These are phyloP conservation scores for Ptychodera flava DNA, from an alignment of 35 echinoderm and acorn worm species.

Conservation along the genomic window DNA sequence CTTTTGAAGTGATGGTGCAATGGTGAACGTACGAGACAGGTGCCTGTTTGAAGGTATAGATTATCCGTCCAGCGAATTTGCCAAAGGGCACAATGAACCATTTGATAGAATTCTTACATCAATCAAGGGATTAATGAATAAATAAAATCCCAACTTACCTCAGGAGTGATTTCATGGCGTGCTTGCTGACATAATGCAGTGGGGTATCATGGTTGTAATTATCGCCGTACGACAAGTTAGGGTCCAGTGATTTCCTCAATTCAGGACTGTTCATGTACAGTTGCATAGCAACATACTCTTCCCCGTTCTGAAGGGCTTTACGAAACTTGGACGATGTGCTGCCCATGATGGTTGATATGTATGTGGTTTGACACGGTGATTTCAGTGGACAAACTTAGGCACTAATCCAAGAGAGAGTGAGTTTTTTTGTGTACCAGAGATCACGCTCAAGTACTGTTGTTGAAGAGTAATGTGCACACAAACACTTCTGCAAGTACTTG, in stretches of 20 bases:
- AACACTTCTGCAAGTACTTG: no score
- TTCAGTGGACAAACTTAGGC: not conserved
- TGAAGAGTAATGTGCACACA: no score
- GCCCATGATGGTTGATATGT: constrained; percentile 55
- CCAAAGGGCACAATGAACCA: not conserved
- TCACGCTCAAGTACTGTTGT: no score
- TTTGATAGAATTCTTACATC: not conserved
- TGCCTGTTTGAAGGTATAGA: constrained; percentile 1
- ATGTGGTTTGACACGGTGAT: no score
- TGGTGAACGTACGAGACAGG: no score
- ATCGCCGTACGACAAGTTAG: constrained; percentile 85
- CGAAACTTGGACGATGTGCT: constrained; percentile 91
- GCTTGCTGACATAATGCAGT: constrained; percentile 70
- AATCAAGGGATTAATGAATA: not conserved
- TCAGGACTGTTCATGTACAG: constrained; percentile 77
- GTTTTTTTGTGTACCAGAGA: no score
- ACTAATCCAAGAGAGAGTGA: not conserved
- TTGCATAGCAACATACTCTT: constrained; percentile 76
- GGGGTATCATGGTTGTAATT: constrained; percentile 88
- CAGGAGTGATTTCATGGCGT: constrained; percentile 78
- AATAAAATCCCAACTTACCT: constrained; percentile 65
- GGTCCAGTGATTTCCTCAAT: constrained; percentile 83
- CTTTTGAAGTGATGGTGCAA: no score
- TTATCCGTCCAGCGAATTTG: not conserved
- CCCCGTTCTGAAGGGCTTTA: constrained; percentile 81